These are phyloP conservation scores for Jaculus jaculus DNA, from an alignment of 2,113 vertebrate species.

Conservation along the genomic window DNA sequence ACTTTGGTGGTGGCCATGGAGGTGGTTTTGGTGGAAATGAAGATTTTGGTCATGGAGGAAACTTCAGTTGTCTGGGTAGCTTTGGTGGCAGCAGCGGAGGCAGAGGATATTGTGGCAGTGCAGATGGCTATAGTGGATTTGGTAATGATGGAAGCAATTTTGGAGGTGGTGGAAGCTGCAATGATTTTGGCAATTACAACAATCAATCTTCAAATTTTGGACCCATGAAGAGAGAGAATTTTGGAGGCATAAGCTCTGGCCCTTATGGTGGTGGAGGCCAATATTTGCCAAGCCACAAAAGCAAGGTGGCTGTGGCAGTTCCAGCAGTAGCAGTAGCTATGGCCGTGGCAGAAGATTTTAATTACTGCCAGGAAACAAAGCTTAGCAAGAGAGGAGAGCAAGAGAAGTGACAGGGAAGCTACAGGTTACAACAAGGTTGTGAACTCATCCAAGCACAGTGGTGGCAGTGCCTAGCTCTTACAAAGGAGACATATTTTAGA, in stretches of 20 bases:
- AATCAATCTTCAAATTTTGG: too few species aligned
- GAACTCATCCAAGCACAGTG: slow-evolving; percentile 94
- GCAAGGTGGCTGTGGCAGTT: not conserved
- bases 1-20: slow-evolving; percentile 83
- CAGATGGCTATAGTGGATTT: too few species aligned
- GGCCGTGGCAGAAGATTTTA: not conserved
- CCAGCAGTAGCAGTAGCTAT: not conserved
- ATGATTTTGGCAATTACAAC: too few species aligned
- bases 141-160: too few species aligned
- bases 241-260: too few species aligned
- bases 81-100: slow-evolving; percentile 87
- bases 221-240: too few species aligned
- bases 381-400: slow-evolving; percentile 96
- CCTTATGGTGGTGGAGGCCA: slow-evolving; percentile 88
- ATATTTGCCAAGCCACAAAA: slow-evolving; percentile 62
- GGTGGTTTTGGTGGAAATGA: too few species aligned
- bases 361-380: slow-evolving; percentile 91
- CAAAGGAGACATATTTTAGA: slow-evolving; percentile 89
- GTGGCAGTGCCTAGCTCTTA: slow-evolving; percentile 93
- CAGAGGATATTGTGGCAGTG: slow-evolving; percentile 84
- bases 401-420: slow-evolving; percentile 96
- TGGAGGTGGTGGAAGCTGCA: too few species aligned
- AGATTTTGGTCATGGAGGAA: too few species aligned
- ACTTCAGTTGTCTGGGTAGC: slow-evolving; percentile 83
- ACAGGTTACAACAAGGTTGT: slow-evolving; percentile 96